Evolutionary conservation across 2,797 vertebrate genomes (phyloP).

Genomic region (Poecile montanus): DNA sequence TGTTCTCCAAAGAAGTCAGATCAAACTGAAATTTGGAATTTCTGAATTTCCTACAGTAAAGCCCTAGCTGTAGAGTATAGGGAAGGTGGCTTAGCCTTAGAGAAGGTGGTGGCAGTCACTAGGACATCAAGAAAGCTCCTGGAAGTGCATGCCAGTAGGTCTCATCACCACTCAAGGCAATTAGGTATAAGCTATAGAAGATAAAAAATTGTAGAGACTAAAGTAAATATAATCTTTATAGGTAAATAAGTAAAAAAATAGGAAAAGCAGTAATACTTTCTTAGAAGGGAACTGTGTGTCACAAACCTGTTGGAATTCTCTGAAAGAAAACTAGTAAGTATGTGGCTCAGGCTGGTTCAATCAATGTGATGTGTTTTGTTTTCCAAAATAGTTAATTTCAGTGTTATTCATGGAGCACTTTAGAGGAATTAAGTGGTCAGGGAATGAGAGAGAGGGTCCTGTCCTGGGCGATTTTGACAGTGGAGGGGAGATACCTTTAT

Average conservation of each 20-base stretch:
- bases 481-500: background rate
- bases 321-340: background rate
- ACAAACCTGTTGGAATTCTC: background rate
- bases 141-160: background rate
- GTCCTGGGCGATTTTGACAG: background rate
- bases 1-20: background rate
- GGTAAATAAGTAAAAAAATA: background rate
- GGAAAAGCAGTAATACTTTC: background rate
- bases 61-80: background rate
- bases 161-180: background rate
- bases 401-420: background rate
- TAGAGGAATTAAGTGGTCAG: background rate
- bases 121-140: background rate
- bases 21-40: background rate
- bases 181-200: background rate
- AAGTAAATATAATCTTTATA: background rate
- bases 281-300: background rate
- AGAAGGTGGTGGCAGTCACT: background rate
- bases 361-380: background rate
- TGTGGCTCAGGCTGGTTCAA: background rate
- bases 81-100: background rate
- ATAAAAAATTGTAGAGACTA: background rate
- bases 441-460: background rate
- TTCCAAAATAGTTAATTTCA: background rate
- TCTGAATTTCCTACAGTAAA: background rate